Percentiles rank a stretch among this genome's conserved stretches.
Evolutionary conservation across 2,888 invertebrate species (phyloP).

Genomic region (Poecilobothrus nobilitatus): DNA sequence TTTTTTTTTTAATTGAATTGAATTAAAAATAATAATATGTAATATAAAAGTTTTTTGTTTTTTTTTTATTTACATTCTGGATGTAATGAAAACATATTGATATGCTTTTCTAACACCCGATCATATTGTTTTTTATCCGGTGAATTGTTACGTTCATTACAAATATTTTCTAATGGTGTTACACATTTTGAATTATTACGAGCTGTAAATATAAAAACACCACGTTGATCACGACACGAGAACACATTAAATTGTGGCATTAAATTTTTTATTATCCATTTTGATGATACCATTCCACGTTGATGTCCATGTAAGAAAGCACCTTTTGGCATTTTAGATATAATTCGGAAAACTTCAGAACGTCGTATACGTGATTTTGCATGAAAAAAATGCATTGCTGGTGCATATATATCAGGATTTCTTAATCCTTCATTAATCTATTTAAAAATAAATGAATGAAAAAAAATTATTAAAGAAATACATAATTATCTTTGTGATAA

Average conservation of each 20-base stretch:
- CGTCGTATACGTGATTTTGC: slow-evolving; percentile 47
- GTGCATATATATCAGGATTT: slow-evolving; percentile 46
- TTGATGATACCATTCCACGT: slow-evolving; percentile 47
- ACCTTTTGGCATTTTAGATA: slow-evolving; percentile 54
- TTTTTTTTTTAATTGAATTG: neutral
- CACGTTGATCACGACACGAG: slow-evolving; percentile 37
- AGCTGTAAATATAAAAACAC: slow-evolving; percentile 39
- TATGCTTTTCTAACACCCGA: slow-evolving; percentile 46
- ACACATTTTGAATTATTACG: slow-evolving; percentile 33
- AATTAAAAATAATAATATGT: neutral
- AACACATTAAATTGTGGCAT: slow-evolving; percentile 44
- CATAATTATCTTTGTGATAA: no score
- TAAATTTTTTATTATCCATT: slow-evolving; percentile 48
- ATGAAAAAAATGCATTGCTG: slow-evolving; percentile 50
- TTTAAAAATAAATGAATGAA: slow-evolving; percentile 9
- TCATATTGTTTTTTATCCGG: slow-evolving; percentile 48
- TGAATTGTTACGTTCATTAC: slow-evolving; percentile 45
- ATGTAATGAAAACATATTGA: slow-evolving; percentile 51
- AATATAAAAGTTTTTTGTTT: neutral
- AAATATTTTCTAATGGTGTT: slow-evolving; percentile 39
- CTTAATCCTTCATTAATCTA: slow-evolving; percentile 36
- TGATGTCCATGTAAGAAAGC: slow-evolving; percentile 52
- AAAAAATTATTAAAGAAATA: no score
- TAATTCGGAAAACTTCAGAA: slow-evolving; percentile 51
- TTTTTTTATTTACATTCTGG: slow-evolving; percentile 38